Percentiles rank a stretch among this genome's conserved stretches.
These are phyloP conservation scores for Sinotaia quadrata DNA, from an alignment of 2,888 invertebrate genomes.

Conservation along the genomic window DNA sequence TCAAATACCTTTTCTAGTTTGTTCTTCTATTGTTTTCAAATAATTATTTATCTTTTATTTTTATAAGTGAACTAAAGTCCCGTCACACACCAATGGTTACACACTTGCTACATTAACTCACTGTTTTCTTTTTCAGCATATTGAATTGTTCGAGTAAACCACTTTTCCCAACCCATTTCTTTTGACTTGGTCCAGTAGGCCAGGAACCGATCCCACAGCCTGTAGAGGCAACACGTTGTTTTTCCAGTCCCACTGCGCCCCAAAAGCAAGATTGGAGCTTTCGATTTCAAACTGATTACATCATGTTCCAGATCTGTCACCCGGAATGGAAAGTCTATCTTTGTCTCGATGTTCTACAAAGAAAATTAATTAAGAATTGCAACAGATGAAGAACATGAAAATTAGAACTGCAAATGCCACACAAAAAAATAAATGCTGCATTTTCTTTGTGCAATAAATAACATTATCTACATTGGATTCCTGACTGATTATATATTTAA, in stretches of 20 bases:
- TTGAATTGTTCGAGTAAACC: conserved; percentile 46
- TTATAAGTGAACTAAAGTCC: too few relatives aligned
- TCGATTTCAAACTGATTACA: conserved; percentile 55
- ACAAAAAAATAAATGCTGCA: too few relatives aligned
- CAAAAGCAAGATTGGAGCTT: conserved; percentile 58
- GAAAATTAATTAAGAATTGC: background rate
- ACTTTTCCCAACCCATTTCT: conserved; percentile 47
- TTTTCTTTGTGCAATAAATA: too few relatives aligned
- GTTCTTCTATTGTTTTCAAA: too few relatives aligned
- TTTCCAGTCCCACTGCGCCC: conserved; percentile 68
- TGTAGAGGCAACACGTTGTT: conserved; percentile 66
- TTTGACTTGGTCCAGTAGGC: conserved; percentile 57
- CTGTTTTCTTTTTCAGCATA: background rate
- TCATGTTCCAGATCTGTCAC: conserved; percentile 65
- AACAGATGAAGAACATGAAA: too few relatives aligned
- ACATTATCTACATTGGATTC: too few relatives aligned
- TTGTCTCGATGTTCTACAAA: conserved; percentile 47
- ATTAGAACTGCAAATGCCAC: too few relatives aligned
- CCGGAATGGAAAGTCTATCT: conserved; percentile 65
- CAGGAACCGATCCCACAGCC: conserved; percentile 60
- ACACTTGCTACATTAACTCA: too few relatives aligned
- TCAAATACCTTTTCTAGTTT: too few relatives aligned
- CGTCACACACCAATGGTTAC: too few relatives aligned
- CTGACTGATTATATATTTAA: too few relatives aligned
- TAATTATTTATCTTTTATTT: too few relatives aligned